Percentiles rank a stretch among this genome's conserved stretches.
phyloP scores from a whole-genome alignment of 2,888 invertebrate genomes.

The Villa cingulata region DNA sequence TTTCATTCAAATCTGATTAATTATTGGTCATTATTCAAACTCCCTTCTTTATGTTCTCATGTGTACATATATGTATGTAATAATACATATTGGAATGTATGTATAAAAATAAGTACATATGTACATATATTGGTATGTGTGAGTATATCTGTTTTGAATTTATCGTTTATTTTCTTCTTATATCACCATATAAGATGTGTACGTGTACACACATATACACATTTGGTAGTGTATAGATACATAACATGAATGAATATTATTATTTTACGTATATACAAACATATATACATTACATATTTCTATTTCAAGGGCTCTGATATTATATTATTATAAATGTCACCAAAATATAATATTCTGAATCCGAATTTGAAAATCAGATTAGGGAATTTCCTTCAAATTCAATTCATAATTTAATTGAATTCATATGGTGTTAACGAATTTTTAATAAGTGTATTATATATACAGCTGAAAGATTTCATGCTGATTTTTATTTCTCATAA shows the following conservation, averaged over 20 bases:
- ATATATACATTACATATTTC: background rate
- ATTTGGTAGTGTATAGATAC: too few species aligned
- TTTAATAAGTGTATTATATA: conserved; percentile 6
- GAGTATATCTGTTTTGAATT: too few species aligned
- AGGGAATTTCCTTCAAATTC: conserved; percentile 4
- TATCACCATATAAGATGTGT: too few species aligned
- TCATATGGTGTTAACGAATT: conserved; percentile 4
- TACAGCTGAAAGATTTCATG: background rate
- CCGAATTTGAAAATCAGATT: too few species aligned
- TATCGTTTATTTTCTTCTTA: too few species aligned
- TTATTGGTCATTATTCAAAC: conserved; percentile 18
- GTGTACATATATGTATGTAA: too few species aligned
- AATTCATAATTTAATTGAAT: conserved; percentile 3
- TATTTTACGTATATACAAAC: conserved; percentile 1
- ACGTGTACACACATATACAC: too few species aligned
- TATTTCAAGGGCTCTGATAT: background rate
- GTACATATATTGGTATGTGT: background rate
- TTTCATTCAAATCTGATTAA: conserved; percentile 19
- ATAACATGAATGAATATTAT: too few species aligned
- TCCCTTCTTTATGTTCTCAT: conserved; percentile 8
- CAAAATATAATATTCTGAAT: background rate
- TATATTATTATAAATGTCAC: conserved; percentile 2
- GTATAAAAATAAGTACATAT: background rate
- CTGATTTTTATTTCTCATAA: background rate
- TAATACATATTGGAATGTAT: background rate